Evolutionary conservation across 2,113 vertebrate species (phyloP), one percentile per base, ranked within the genome.

Genomic region (Circaetus cinerascens): DNA sequence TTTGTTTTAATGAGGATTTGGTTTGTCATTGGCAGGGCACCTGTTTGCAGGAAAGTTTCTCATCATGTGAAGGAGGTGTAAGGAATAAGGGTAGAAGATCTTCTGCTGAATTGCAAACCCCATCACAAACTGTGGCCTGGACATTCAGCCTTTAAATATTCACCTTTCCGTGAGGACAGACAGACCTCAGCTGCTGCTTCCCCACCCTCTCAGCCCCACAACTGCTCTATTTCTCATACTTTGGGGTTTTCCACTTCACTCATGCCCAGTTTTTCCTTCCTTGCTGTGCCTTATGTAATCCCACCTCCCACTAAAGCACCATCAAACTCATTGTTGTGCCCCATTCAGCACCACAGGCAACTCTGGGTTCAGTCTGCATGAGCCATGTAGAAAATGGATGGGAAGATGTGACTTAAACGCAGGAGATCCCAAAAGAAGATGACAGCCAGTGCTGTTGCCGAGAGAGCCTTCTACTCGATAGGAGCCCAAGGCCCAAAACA

Each of bases 1-100:
- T 98, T 98, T 98, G 97, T 98, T 99, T 99, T 99, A 99, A 99
- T 99, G 99, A 99, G 99, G 98, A 98, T 98, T 98, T 90, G 81
- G 97, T 98, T 98, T 98, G 95, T 98, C 97, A 98, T 97, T 98
- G 98, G 97, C 98, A 95, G 94, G 78, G 96, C 69, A 91, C 97
- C 95, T 98, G 97, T 97, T 97, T 96, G 97, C 96, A 95, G 97
- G 97, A 97, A 98, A 98, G 97, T 98, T 98, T 97, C 97, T 97
- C 93, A 86, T 97, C 97, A 68, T 95, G 76, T 97, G 97, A 94
- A 95, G 90, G 83, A 97, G 38, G 26, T 86, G 68, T 93, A 97
- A 94, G 77, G 93, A 93, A 86, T 86, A 96, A 92, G 66, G 63
- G 94, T 27, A 64, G 92, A 94, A 96, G 22, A 93, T 50, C 48